A percentile compares a stretch with the other conserved stretches of the same genome.
phyloP scores from a whole-genome alignment of 1,140 invertebrate genomes.

The Portunus trituberculatus region DNA sequence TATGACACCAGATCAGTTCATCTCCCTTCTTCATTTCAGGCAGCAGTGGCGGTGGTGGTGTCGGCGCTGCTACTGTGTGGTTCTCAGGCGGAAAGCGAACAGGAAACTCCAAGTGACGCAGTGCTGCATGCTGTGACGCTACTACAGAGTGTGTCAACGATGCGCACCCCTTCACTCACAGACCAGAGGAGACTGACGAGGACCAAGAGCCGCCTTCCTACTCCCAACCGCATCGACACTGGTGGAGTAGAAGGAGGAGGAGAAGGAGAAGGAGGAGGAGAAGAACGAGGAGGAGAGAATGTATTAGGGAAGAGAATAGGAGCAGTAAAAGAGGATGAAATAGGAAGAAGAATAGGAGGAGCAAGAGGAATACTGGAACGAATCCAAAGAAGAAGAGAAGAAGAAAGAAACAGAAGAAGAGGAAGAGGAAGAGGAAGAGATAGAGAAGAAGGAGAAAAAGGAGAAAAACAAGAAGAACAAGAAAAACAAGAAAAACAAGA shows the following conservation, averaged over 20 bases:
- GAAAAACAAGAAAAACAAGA: too few species aligned
- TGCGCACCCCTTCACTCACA: background rate
- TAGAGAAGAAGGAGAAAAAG: too few species aligned
- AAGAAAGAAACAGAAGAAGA: too few species aligned
- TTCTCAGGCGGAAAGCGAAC: background rate
- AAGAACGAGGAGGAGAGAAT: background rate
- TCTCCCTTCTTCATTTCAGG: constrained; percentile 32
- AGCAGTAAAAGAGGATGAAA: too few species aligned
- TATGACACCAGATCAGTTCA: too few species aligned
- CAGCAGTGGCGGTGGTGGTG: constrained; percentile 30
- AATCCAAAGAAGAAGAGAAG: too few species aligned
- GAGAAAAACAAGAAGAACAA: too few species aligned
- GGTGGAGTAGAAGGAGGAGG: background rate
- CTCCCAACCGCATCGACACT: background rate
- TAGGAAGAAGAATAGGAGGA: too few species aligned
- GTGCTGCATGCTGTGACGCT: constrained; percentile 60
- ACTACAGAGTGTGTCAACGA: constrained; percentile 36
- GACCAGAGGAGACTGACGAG: background rate
- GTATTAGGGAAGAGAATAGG: too few species aligned
- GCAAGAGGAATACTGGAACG: too few species aligned
- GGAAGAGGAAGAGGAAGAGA: too few species aligned
- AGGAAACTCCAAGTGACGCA: constrained; percentile 56
- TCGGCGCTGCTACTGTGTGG: constrained; percentile 29
- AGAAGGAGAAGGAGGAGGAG: background rate
- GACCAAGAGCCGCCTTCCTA: background rate